Percentiles rank a stretch among this genome's conserved stretches.
Conservation (phyloP, 2,888 invertebrate species). For the Drosophila testacea region DNA sequence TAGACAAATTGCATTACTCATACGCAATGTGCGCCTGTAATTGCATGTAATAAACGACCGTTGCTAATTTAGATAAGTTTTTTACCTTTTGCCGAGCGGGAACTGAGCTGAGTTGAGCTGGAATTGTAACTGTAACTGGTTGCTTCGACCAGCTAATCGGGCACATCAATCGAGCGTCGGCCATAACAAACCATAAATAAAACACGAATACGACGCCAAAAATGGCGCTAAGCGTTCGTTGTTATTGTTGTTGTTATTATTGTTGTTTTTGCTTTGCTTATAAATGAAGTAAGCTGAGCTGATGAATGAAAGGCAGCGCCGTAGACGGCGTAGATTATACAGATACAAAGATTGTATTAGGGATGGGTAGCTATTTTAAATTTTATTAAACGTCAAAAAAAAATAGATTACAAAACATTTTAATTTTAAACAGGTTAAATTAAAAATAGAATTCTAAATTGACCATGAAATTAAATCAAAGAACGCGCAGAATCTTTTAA, state of each 20-base stretch:
- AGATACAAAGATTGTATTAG: constrained; percentile 45
- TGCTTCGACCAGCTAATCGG: constrained; percentile 55
- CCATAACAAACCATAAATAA: constrained; percentile 63
- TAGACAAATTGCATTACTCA: constrained; percentile 62
- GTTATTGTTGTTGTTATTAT: constrained; percentile 15
- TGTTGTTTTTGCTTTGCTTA: constrained; percentile 20
- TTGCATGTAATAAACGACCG: constrained; percentile 72
- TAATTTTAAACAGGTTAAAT: too few relatives aligned
- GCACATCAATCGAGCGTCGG: constrained; percentile 54
- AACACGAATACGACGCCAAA: constrained; percentile 46
- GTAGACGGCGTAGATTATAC: constrained; percentile 39
- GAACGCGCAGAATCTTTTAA: too few relatives aligned
- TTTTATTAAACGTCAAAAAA: too few relatives aligned
- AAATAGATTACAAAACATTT: too few relatives aligned
- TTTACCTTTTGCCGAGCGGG: constrained; percentile 31
- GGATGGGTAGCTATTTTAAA: too few relatives aligned
- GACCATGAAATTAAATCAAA: too few relatives aligned
- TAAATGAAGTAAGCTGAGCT: constrained; percentile 56
- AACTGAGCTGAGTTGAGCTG: neutral
- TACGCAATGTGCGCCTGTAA: constrained; percentile 67
- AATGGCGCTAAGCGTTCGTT: constrained; percentile 52
- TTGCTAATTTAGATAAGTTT: constrained; percentile 76
- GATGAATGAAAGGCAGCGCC: constrained; percentile 49
- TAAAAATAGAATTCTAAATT: too few relatives aligned
- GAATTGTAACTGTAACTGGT: constrained; percentile 43